Conservation (phyloP, 2,113 vertebrate species). For the Porphyrio hochstetteri region DNA sequence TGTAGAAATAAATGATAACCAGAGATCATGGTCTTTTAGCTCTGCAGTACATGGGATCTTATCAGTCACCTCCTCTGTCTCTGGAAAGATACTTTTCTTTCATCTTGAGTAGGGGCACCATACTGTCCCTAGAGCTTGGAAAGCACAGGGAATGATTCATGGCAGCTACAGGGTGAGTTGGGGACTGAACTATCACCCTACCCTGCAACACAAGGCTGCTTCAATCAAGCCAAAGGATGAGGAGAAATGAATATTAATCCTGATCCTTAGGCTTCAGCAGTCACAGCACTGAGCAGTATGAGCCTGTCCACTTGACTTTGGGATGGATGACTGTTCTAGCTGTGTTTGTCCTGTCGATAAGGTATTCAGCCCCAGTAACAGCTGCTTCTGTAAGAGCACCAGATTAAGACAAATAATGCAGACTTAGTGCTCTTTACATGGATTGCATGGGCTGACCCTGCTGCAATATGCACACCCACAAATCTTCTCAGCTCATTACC, state of each 20-base stretch:
- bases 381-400: conserved; percentile 17
- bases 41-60: neutral
- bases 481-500: conserved; percentile 57
- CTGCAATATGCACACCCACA: conserved; percentile 39
- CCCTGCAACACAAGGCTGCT: neutral
- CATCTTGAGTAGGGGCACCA: neutral
- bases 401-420: conserved; percentile 56
- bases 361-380: conserved; percentile 25
- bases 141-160: neutral
- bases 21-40: neutral
- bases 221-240: neutral
- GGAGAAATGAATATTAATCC: neutral
- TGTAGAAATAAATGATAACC: neutral
- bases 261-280: neutral
- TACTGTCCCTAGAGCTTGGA: neutral
- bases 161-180: neutral
- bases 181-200: neutral
- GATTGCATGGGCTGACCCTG: conserved; percentile 35
- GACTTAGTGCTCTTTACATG: conserved; percentile 21
- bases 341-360: neutral
- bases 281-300: neutral
- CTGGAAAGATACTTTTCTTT: neutral
- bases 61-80: neutral
- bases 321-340: neutral
- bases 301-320: conserved; percentile 9